Evolutionary conservation across 2,888 invertebrate genomes (phyloP).

Genomic region (Eristalis arbustorum): DNA sequence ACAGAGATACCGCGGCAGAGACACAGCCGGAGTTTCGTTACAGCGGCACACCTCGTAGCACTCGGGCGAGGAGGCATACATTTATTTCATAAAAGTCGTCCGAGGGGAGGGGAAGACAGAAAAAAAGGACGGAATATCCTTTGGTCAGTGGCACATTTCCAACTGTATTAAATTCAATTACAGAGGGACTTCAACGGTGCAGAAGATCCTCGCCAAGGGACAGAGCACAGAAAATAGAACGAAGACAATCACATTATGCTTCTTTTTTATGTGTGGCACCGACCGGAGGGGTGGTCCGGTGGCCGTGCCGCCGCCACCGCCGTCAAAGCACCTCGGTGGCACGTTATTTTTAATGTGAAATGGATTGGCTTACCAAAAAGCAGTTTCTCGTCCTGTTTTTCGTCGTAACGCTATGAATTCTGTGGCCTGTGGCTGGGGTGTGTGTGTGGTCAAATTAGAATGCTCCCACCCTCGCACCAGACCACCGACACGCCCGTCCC

Average conservation of each 20-base stretch:
- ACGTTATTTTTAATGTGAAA: constrained; percentile 48
- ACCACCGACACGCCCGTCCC: neutral
- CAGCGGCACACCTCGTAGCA: neutral
- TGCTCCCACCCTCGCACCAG: neutral
- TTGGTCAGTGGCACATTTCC: constrained; percentile 64
- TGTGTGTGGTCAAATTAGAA: neutral
- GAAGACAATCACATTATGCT: constrained; percentile 46
- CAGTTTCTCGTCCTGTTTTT: constrained; percentile 10
- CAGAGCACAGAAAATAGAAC: constrained; percentile 29
- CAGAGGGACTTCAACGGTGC: constrained; percentile 38
- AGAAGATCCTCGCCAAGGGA: constrained; percentile 18
- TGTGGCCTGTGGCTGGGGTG: neutral
- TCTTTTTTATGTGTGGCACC: neutral
- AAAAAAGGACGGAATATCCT: constrained; percentile 37
- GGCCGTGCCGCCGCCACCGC: neutral
- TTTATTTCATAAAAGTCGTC: constrained; percentile 33
- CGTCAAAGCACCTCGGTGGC: neutral
- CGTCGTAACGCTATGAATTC: neutral
- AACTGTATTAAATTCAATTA: constrained; percentile 64
- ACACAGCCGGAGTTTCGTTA: neutral
- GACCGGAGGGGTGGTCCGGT: neutral
- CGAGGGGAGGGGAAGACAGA: constrained; percentile 15
- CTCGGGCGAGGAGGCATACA: constrained; percentile 17
- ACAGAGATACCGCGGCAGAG: neutral
- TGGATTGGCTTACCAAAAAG: constrained; percentile 21